Conservation (phyloP, 2,113 vertebrate genomes). For the Lagopus leucura region DNA sequence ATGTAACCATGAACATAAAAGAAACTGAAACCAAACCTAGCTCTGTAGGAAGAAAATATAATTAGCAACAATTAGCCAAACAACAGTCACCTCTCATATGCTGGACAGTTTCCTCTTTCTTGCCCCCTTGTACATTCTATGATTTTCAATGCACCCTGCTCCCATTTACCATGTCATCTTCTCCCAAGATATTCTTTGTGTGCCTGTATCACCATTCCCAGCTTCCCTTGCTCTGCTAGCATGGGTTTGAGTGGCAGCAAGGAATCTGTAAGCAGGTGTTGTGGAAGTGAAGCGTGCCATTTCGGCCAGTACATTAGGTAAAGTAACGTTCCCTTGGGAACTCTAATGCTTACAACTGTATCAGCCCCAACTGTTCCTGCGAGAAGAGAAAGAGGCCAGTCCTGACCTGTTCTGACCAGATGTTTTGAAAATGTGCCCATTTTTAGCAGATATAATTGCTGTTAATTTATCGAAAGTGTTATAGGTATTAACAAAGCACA, state of each 20-base stretch:
- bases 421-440: constrained; percentile 67
- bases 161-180: not conserved
- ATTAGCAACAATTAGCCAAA: not conserved
- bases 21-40: not conserved
- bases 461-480: constrained; percentile 63
- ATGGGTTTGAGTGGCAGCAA: constrained; percentile 74
- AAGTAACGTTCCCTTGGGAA: constrained; percentile 55
- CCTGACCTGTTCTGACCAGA: constrained; percentile 75
- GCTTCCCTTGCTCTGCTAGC: constrained; percentile 70
- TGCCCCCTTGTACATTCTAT: not conserved
- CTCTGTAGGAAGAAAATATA: not conserved
- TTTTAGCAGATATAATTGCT: constrained; percentile 46
- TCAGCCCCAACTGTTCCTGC: constrained; percentile 67
- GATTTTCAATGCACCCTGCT: not conserved
- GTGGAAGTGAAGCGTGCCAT: constrained; percentile 72
- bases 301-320: constrained; percentile 69
- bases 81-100: not conserved
- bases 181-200: not conserved
- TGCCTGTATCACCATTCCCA: not conserved
- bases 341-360: constrained; percentile 46
- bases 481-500: constrained; percentile 25
- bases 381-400: constrained; percentile 42
- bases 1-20: not conserved
- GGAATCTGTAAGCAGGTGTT: constrained; percentile 76
- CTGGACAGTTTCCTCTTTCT: not conserved